Evolutionary conservation across 2,888 invertebrate species (phyloP).

Genomic region (Serripes groenlandicus): DNA sequence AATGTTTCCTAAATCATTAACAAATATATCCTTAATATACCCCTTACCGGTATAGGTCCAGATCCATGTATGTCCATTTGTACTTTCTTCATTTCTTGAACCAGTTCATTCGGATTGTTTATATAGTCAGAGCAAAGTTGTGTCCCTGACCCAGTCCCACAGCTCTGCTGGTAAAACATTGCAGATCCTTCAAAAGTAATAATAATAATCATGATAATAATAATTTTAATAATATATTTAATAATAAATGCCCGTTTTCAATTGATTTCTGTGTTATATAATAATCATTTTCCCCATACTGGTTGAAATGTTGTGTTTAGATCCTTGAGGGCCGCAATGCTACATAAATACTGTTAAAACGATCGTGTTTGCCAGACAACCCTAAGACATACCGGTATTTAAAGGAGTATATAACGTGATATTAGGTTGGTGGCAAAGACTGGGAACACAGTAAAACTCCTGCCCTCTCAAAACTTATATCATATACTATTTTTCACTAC

Average conservation of each 20-base stretch:
- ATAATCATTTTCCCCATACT: neutral
- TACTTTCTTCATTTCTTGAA: conserved; percentile 30
- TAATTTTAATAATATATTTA: neutral
- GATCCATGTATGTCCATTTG: conserved; percentile 31
- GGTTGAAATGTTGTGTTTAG: too few species aligned
- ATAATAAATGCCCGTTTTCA: neutral
- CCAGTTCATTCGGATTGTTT: conserved; percentile 5
- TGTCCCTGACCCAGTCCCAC: neutral
- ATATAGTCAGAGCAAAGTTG: conserved; percentile 27
- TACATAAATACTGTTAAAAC: too few species aligned
- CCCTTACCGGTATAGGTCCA: conserved; percentile 34
- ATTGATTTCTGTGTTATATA: neutral
- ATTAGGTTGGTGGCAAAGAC: too few species aligned
- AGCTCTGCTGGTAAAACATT: conserved; percentile 19
- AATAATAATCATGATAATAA: neutral
- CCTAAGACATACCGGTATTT: too few species aligned
- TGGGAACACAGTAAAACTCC: too few species aligned
- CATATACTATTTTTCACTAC: neutral
- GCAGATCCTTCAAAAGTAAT: conserved; percentile 20
- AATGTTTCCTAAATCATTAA: too few species aligned
- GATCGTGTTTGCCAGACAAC: too few species aligned
- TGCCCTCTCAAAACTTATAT: too few species aligned
- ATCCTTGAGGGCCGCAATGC: neutral
- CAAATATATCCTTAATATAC: too few species aligned
- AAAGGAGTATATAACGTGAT: too few species aligned